A percentile compares a stretch with the other conserved stretches of the same genome.
These are phyloP conservation scores for Borostomias antarcticus DNA, from an alignment of 2,797 vertebrate genomes.

Conservation along the genomic window DNA sequence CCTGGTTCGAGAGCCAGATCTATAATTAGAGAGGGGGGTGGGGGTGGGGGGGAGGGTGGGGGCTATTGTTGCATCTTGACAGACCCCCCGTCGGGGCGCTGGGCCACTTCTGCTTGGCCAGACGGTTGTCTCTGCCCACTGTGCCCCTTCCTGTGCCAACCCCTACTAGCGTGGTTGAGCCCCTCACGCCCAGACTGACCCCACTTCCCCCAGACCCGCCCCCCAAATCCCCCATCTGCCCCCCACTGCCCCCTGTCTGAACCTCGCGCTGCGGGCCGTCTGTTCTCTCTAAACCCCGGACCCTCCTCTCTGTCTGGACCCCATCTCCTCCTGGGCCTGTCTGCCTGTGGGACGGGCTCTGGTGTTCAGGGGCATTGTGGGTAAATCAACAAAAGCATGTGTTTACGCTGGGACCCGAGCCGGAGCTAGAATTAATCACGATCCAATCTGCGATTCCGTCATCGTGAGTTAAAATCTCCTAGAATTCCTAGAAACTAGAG, in stretches of 20 bases:
- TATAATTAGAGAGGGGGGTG: conserved; percentile 58
- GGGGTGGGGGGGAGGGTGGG: background rate
- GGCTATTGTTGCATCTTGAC: conserved; percentile 65
- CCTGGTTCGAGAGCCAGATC: conserved; percentile 41
- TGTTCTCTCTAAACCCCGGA: background rate
- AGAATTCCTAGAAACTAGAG: too few species aligned
- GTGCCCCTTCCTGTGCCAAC: conserved; percentile 33
- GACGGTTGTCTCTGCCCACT: conserved; percentile 51
- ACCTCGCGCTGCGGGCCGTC: conserved; percentile 13
- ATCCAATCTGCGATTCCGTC: too few species aligned
- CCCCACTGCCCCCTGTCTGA: conserved; percentile 16
- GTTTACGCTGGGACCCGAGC: too few species aligned
- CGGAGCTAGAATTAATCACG: too few species aligned
- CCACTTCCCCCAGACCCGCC: conserved; percentile 34
- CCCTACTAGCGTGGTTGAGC: conserved; percentile 3
- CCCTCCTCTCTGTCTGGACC: conserved; percentile 69
- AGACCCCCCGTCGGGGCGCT: conserved; percentile 37
- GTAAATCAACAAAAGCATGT: too few species aligned
- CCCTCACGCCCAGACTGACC: conserved; percentile 36
- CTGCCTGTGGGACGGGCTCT: too few species aligned
- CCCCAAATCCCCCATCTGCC: conserved; percentile 40
- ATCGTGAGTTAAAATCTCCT: background rate
- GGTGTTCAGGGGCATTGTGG: too few species aligned
- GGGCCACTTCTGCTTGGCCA: conserved; percentile 67
- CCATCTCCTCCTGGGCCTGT: conserved; percentile 52